These are phyloP conservation scores for Synodontis membranacea DNA, from an alignment of 2,113 vertebrate genomes.

Conservation along the genomic window DNA sequence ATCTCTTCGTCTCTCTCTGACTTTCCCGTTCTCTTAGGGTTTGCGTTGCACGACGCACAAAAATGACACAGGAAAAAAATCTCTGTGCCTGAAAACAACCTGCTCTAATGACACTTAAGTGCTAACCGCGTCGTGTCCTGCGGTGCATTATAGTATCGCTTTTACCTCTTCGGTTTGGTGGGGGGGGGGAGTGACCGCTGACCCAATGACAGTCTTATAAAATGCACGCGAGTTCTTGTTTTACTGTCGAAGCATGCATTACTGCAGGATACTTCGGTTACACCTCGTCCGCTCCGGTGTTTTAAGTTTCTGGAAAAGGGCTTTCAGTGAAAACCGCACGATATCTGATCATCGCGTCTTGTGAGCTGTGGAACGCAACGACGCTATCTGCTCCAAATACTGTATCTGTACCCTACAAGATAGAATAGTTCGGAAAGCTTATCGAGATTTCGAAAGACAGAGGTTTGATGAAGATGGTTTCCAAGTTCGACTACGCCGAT, in stretches of 20 bases:
- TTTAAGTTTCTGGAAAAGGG: conserved; percentile 34
- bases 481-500: not conserved
- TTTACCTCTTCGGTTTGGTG: conserved; percentile 25
- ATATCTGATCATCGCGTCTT: conserved; percentile 24
- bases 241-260: conserved; percentile 41
- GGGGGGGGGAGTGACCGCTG: not conserved
- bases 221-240: conserved; percentile 19
- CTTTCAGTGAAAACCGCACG: conserved; percentile 43
- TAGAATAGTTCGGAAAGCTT: too few relatives aligned
- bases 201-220: conserved; percentile 10
- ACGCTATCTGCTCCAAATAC: not conserved
- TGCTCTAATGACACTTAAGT: conserved; percentile 43
- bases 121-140: conserved; percentile 47
- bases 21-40: not conserved
- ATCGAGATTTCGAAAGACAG: too few relatives aligned
- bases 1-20: not conserved
- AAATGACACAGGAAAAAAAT: conserved; percentile 9
- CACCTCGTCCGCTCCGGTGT: conserved; percentile 32
- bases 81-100: not conserved
- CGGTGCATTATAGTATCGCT: conserved; percentile 60
- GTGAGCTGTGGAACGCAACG: not conserved
- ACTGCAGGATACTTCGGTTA: conserved; percentile 42
- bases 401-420: not conserved
- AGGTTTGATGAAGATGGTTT: not conserved
- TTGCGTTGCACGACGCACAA: conserved; percentile 18